Conservation (phyloP, 2,888 invertebrate genomes). For the Papilio demoleus region DNA sequence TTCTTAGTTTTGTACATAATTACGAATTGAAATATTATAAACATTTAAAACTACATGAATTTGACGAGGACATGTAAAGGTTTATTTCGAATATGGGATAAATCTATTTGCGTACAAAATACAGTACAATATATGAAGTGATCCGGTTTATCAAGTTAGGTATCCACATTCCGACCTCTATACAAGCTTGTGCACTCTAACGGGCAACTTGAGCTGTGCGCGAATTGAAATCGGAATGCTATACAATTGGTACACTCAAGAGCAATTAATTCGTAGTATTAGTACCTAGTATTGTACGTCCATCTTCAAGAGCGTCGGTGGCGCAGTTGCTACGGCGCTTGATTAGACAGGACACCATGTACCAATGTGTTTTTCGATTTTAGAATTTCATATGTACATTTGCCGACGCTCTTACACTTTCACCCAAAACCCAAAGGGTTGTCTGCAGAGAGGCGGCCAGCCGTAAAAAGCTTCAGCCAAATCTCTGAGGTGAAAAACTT, state of each 20-base stretch:
- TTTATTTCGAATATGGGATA: not conserved
- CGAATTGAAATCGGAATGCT: slow-evolving; percentile 43
- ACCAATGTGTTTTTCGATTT: too few relatives aligned
- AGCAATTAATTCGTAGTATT: not conserved
- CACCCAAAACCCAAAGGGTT: too few relatives aligned
- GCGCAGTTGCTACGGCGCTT: too few relatives aligned
- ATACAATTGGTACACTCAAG: not conserved
- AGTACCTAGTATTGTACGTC: too few relatives aligned
- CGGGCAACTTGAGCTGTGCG: slow-evolving; percentile 44
- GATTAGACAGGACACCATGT: too few relatives aligned
- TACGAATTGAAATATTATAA: not conserved
- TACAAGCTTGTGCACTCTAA: slow-evolving; percentile 57
- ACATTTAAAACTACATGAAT: not conserved
- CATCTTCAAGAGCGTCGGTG: too few relatives aligned
- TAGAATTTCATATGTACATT: too few relatives aligned
- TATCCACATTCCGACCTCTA: slow-evolving; percentile 48
- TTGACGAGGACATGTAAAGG: not conserved
- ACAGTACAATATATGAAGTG: not conserved
- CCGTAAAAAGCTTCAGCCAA: too few relatives aligned
- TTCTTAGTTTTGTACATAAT: not conserved
- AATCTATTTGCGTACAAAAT: slow-evolving; percentile 13
- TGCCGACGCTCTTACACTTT: too few relatives aligned
- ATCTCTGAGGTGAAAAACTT: too few relatives aligned
- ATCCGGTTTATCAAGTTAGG: slow-evolving; percentile 44
- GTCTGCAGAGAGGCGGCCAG: too few relatives aligned